phyloP scores from a whole-genome alignment of 2,797 vertebrate species.

The Ambastaia sidthimunki region DNA sequence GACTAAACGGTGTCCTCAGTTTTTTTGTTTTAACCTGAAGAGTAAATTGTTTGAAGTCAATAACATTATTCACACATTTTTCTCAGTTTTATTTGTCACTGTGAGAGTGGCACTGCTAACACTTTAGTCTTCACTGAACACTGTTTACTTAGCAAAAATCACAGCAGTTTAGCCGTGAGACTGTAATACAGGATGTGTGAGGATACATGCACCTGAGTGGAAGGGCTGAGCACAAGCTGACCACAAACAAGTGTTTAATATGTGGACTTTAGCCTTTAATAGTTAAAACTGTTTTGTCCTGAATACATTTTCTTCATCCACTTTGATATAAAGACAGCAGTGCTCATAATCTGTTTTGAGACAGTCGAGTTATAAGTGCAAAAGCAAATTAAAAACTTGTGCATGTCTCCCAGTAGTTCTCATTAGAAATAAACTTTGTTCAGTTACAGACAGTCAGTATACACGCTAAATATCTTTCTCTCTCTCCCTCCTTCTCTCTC shows the following conservation, averaged over 20 bases:
- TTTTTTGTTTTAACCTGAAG: not conserved
- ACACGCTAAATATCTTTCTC: conserved; percentile 79
- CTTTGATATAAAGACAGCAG: not conserved
- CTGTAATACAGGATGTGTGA: not conserved
- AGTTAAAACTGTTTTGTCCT: not conserved
- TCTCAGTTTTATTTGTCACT: not conserved
- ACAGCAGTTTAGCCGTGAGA: not conserved
- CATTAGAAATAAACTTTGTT: conserved; percentile 82
- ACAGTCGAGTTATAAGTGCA: conserved; percentile 58
- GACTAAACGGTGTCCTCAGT: not conserved
- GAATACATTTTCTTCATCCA: not conserved
- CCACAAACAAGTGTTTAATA: not conserved
- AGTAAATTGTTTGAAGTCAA: not conserved
- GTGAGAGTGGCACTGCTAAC: not conserved
- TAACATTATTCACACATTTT: not conserved
- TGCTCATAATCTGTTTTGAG: not conserved
- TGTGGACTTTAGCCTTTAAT: not conserved
- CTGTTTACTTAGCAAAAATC: not conserved
- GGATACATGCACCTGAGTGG: not conserved
- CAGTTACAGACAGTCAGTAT: conserved; percentile 78
- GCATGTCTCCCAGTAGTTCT: conserved; percentile 75
- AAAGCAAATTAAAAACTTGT: conserved; percentile 55
- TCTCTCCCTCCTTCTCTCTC: conserved; percentile 67
- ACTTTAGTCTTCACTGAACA: not conserved
- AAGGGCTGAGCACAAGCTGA: not conserved